A percentile compares a stretch with the other conserved stretches of the same genome.
Evolutionary conservation across 2,888 invertebrate species (phyloP).

Genomic region (Notodonta ziczac): DNA sequence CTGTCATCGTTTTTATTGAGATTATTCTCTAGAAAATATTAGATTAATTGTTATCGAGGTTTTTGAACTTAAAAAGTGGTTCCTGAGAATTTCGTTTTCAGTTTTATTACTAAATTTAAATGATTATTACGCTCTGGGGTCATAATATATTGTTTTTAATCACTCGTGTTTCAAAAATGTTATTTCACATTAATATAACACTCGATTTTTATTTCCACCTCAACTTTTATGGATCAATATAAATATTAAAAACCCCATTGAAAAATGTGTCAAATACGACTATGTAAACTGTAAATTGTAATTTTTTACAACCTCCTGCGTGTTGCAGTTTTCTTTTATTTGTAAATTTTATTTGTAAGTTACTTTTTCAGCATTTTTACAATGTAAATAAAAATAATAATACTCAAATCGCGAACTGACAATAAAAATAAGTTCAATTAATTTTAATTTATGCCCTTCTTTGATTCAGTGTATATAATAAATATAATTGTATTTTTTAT

Average conservation of each 20-base stretch:
- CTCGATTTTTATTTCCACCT: not conserved
- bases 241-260: slow-evolving; percentile 34
- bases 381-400: slow-evolving; percentile 74
- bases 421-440: slow-evolving; percentile 79
- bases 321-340: slow-evolving; percentile 40
- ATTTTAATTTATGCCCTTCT: slow-evolving; percentile 62
- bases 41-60: slow-evolving; percentile 37
- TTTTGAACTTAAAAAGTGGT: slow-evolving; percentile 41
- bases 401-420: slow-evolving; percentile 83
- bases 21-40: slow-evolving; percentile 39
- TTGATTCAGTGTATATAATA: slow-evolving; percentile 69
- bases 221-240: slow-evolving; percentile 18
- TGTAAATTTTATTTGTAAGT: slow-evolving; percentile 46
- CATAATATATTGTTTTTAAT: not conserved
- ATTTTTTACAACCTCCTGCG: slow-evolving; percentile 31
- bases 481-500: slow-evolving; percentile 69
- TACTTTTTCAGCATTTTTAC: slow-evolving; percentile 57
- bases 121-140: not conserved
- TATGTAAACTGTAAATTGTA: slow-evolving; percentile 21
- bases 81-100: slow-evolving; percentile 29
- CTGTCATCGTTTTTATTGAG: slow-evolving; percentile 42
- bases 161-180: slow-evolving; percentile 10
- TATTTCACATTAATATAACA: slow-evolving; percentile 12
- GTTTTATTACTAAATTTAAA: slow-evolving; percentile 9
- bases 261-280: slow-evolving; percentile 39